Base-by-base conservation (phyloP, 1,140 invertebrate genomes). In the Notospermus geniculatus region DNA sequence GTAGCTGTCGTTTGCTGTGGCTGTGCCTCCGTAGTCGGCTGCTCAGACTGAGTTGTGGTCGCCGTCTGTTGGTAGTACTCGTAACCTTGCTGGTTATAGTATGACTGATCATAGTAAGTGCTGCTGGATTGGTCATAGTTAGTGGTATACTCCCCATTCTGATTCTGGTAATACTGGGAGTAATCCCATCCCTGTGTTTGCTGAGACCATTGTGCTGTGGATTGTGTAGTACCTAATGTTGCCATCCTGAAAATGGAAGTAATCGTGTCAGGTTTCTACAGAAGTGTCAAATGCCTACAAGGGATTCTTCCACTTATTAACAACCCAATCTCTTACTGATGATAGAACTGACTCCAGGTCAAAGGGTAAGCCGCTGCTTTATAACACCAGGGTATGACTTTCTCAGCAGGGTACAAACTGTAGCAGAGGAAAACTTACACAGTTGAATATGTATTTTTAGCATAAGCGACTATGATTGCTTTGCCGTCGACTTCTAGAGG, bases 401-500 rank as follows among this genome's bases (percentile, higher is more conserved):
- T n/a, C n/a, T n/a, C n/a, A n/a, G n/a, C 25, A 54, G 46, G 54
- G 30, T 41, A 25, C 2, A 39, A 23, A 39, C 30, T 30, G n/a
- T n/a, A n/a, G n/a, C n/a, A n/a, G n/a, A n/a, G n/a, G n/a, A n/a
- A n/a, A n/a, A 72, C 72, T 74, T 67, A 80, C 75, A 77, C 76
- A 46, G 78, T 80, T 50, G 68, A 71, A 60, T 74, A 82, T 27
- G 77, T 81, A 53, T 82, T 81, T 63, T 82, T 82, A 25, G 80
- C 77, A 71, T 76, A 82, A 45, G 70, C 64, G 2, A 81, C 72
- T 19, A 79, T 57, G 17, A 81, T 70, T 55, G 75, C 74, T 69
- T 82, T 82, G 11, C 80, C 80, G 65, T 81, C 79, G 0, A 82
- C 72, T 66, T 81, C 80, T 59, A 77, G 69, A 7, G 76, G 73